These are phyloP conservation scores for Ophion slaviceki DNA, from an alignment of 2,888 invertebrate species.

Conservation along the genomic window DNA sequence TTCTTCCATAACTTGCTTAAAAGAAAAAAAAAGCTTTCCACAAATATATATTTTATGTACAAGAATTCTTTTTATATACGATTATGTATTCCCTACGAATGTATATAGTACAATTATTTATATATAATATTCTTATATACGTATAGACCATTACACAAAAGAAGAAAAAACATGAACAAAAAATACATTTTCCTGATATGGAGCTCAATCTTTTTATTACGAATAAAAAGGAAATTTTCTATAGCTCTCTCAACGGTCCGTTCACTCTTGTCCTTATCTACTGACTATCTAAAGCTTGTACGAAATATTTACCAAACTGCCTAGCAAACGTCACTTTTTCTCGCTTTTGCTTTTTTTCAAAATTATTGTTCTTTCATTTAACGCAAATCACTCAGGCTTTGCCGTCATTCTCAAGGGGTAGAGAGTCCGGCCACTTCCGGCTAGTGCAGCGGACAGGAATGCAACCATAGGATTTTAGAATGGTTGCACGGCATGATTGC, in stretches of 20 bases:
- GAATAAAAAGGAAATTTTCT: constrained; percentile 21
- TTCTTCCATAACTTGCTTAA: too few relatives aligned
- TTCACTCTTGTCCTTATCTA: constrained; percentile 4
- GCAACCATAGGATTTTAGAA: constrained; percentile 55
- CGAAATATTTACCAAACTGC: constrained; percentile 30
- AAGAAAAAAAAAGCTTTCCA: too few relatives aligned
- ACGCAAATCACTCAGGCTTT: constrained; percentile 25
- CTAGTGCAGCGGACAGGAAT: constrained; percentile 60
- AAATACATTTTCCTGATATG: constrained; percentile 2
- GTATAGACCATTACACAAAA: too few relatives aligned
- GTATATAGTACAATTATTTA: too few relatives aligned
- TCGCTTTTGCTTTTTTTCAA: constrained; percentile 32
- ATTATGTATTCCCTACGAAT: too few relatives aligned
- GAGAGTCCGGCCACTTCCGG: constrained; percentile 59
- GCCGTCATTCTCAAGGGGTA: constrained; percentile 15
- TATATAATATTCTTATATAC: too few relatives aligned
- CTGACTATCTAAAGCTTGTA: not conserved
- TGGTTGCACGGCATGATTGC: constrained; percentile 45
- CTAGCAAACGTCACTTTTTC: not conserved
- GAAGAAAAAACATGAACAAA: too few relatives aligned
- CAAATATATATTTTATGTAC: too few relatives aligned
- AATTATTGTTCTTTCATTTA: not conserved
- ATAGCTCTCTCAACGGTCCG: not conserved
- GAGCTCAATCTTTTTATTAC: constrained; percentile 32
- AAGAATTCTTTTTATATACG: too few relatives aligned